These are phyloP conservation scores for Drosophila insularis DNA, from an alignment of 1,140 invertebrate species.

Conservation along the genomic window DNA sequence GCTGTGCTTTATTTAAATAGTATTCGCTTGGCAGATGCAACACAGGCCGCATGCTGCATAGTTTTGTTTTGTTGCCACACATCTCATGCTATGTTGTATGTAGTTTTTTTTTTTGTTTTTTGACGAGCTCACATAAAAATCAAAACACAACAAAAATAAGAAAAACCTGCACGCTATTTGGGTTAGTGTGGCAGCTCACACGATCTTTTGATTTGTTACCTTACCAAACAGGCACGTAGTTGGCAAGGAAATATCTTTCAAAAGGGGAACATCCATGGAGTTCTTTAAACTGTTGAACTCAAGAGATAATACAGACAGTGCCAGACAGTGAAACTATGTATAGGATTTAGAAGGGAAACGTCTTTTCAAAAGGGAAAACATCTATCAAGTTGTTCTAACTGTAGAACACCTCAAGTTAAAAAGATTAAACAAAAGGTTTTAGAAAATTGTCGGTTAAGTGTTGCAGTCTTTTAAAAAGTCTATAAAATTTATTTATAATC, in stretches of 20 bases:
- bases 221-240: slow-evolving; percentile 14
- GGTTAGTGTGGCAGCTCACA: slow-evolving; percentile 59
- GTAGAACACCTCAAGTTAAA: no score
- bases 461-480: no score
- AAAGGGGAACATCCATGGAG: neutral
- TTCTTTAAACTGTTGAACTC: neutral
- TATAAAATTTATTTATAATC: no score
- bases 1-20: slow-evolving; percentile 56
- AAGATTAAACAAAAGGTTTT: no score
- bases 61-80: slow-evolving; percentile 33
- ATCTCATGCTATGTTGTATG: slow-evolving; percentile 2
- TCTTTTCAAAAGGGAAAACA: no score
- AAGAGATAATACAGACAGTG: neutral
- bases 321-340: no score
- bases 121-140: slow-evolving; percentile 62
- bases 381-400: no score
- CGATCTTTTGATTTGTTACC: slow-evolving; percentile 53
- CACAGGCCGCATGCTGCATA: slow-evolving; percentile 53
- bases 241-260: neutral
- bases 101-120: slow-evolving; percentile 27
- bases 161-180: slow-evolving; percentile 46
- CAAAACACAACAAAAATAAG: slow-evolving; percentile 29
- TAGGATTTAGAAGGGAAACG: no score
- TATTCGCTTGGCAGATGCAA: slow-evolving; percentile 36
- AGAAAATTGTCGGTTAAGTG: no score